phyloP scores from a whole-genome alignment of 2,888 invertebrate species.

The Parnassius apollo region DNA sequence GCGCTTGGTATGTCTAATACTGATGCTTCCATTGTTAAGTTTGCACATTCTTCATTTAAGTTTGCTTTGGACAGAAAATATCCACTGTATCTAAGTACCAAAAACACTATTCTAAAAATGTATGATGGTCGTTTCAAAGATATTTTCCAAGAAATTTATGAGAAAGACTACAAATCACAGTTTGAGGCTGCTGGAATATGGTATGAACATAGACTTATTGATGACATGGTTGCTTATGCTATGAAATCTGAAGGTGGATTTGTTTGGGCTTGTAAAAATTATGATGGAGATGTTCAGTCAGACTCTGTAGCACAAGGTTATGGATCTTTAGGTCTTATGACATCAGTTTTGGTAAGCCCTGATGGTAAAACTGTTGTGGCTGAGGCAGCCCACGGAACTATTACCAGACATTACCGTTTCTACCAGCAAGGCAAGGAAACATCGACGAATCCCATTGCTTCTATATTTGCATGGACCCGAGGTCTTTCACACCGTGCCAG shows the following conservation, averaged over 20 bases:
- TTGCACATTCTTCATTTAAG: constrained; percentile 97
- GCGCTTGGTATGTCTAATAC: constrained; percentile 98
- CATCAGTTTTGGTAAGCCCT: constrained; percentile 97
- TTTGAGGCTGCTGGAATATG: constrained; percentile 94
- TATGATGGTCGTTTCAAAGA: constrained; percentile 99
- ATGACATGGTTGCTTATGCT: constrained; percentile 99
- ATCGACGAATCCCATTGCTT: constrained; percentile 99
- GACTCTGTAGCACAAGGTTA: constrained; percentile 99
- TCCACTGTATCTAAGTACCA: constrained; percentile 96
- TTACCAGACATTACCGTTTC: constrained; percentile 93
- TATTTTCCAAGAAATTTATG: constrained; percentile 97
- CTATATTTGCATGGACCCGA: constrained; percentile 99
- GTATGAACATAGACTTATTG: constrained; percentile 99
- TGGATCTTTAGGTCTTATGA: constrained; percentile 98
- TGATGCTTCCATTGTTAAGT: constrained; percentile 94
- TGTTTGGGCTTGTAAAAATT: constrained; percentile 99
- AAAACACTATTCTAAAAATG: constrained; percentile 97
- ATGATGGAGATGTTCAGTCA: constrained; percentile 99
- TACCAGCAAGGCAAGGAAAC: constrained; percentile 98
- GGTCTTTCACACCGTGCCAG: constrained; percentile 97
- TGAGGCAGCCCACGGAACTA: constrained; percentile 99
- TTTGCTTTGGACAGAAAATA: constrained; percentile 92
- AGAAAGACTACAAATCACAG: constrained; percentile 90
- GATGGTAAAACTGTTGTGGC: constrained; percentile 99
- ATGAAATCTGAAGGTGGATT: constrained; percentile 99